Evolutionary conservation across 2,888 invertebrate genomes (phyloP).

Genomic region (Cylloceria caligata): DNA sequence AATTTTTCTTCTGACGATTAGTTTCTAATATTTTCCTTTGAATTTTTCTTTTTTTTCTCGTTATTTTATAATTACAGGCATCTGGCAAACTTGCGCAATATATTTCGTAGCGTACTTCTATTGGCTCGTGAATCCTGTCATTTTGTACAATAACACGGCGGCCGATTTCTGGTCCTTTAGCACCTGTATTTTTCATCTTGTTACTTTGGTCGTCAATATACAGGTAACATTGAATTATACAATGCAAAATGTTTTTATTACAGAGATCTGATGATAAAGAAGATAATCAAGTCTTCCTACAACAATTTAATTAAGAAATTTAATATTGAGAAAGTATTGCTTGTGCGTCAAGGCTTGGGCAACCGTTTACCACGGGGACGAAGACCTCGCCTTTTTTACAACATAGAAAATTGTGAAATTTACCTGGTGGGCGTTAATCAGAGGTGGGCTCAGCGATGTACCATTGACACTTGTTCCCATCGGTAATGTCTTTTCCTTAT

Average conservation of each 20-base stretch:
- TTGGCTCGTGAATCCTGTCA: slow-evolving; percentile 85
- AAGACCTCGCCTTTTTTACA: no score
- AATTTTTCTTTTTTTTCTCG: slow-evolving; percentile 10
- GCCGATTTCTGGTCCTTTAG: slow-evolving; percentile 85
- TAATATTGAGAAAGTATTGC: no score
- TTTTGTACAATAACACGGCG: slow-evolving; percentile 85
- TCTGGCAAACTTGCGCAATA: slow-evolving; percentile 89
- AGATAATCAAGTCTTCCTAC: neutral
- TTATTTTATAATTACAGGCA: slow-evolving; percentile 82
- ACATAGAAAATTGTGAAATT: no score
- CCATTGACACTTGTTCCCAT: no score
- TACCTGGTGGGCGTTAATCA: no score
- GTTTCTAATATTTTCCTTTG: neutral
- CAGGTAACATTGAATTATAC: slow-evolving; percentile 71
- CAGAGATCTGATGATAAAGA: neutral
- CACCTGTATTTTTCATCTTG: slow-evolving; percentile 78
- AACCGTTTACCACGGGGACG: no score
- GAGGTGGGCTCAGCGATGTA: no score
- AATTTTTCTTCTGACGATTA: slow-evolving; percentile 8
- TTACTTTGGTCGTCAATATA: slow-evolving; percentile 77
- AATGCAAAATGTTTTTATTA: neutral
- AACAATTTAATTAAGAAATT: no score
- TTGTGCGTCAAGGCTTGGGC: no score
- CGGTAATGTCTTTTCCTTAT: no score
- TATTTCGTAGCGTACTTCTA: slow-evolving; percentile 86